A percentile compares a stretch with the other conserved stretches of the same genome.
These are phyloP conservation scores for Agapornis roseicollis DNA, from an alignment of 2,113 vertebrate genomes.

Conservation along the genomic window DNA sequence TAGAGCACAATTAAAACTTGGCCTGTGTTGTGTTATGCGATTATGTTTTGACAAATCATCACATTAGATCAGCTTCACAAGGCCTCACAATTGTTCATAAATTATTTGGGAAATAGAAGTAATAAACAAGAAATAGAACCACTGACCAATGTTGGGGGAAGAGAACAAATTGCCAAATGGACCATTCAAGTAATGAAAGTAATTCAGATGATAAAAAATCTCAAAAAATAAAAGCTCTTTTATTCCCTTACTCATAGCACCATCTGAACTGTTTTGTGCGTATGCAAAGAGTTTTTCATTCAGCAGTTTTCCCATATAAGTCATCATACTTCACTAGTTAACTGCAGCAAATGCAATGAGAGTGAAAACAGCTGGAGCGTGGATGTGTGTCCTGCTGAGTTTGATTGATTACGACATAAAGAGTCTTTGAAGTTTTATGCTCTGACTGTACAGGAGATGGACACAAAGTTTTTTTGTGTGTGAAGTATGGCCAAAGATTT, in stretches of 20 bases:
- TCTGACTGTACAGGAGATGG: neutral
- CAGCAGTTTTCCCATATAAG: neutral
- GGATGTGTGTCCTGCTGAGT: neutral
- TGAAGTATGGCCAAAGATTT: slow-evolving; percentile 5
- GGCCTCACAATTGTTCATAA: neutral
- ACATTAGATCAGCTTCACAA: neutral
- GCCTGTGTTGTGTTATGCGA: neutral
- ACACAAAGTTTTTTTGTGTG: neutral
- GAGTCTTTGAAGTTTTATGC: slow-evolving; percentile 28
- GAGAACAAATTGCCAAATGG: neutral
- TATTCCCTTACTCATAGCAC: neutral
- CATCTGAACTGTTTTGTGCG: neutral
- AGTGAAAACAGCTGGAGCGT: neutral
- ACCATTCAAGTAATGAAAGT: neutral
- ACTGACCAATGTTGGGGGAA: neutral
- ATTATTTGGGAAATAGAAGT: neutral
- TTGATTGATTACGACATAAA: slow-evolving; percentile 20
- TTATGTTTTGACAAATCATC: slow-evolving; percentile 57
- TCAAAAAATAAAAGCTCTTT: neutral
- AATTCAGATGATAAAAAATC: neutral
- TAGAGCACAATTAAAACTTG: slow-evolving; percentile 20
- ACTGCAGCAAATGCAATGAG: neutral
- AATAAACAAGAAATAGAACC: neutral
- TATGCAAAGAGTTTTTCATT: neutral
- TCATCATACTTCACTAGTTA: neutral